Base-by-base conservation (phyloP, 1,140 invertebrate genomes). In the Zelostemma sp. region DNA sequence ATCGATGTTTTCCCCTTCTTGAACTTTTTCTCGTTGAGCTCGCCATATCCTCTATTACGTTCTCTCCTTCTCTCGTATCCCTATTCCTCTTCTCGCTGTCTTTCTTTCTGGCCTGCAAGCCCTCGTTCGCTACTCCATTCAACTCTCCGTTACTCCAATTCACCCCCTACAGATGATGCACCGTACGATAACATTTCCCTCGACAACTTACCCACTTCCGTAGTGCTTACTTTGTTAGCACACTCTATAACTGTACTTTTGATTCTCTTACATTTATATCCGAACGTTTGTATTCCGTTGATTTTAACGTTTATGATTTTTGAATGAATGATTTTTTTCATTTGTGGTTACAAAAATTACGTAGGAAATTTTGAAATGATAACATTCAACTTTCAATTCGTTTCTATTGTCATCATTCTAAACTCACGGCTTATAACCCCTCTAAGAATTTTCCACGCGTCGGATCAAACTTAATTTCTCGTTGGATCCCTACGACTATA, bases 141-240 rank as follows among this genome's bases (percentile, higher is more conserved):
- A 82, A 74, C 75, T 79, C 71, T 78, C 80, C 70, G 72, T 75
- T 80, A 68, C 76, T 73, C 68, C 75, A 71, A 74, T 78, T 76
- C 74, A 79, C 60, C 76, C 79, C 75, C 72, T 72, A 66, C 72
- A 70, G 62, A 60, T 68, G 54, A 66, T 72, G 51, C 47, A 57
- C 40, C 49, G 78, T 71, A 74, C 79, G 81, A 83, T 83, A 85
- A 83, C 78, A 81, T 83, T 82, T 83, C 79, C 76, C 80, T 75
- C 74, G 77, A 83, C 80, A 79, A 82, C 76, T 81, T 79, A 76
- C 77, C 79, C 74, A 80, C 80, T 83, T 80, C 64, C 74, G 75
- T 53, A 63, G 62, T 75, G 72, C 78, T 78, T 77, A 73, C 78
- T 78, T 78, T 75, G 69, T 75, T 77, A 63, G 61, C 57, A 64